These are phyloP conservation scores for Serripes groenlandicus DNA, from an alignment of 2,888 invertebrate species.

Conservation along the genomic window DNA sequence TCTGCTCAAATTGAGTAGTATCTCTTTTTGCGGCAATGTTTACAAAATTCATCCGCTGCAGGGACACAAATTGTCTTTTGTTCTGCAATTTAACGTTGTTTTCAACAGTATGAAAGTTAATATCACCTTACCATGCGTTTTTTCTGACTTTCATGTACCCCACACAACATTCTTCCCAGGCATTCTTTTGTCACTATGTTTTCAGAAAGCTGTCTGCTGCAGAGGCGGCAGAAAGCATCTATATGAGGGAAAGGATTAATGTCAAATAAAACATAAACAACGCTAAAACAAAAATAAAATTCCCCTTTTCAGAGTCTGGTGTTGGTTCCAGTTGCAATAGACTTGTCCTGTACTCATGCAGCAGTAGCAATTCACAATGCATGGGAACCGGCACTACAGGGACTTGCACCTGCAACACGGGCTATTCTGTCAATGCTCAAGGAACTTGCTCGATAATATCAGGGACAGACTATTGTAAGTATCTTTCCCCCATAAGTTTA, in stretches of 20 bases:
- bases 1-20: background rate
- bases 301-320: slow-evolving; percentile 34
- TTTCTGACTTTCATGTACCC: no score
- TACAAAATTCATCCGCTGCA: background rate
- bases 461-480: slow-evolving; percentile 4
- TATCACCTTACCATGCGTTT: no score
- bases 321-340: slow-evolving; percentile 30
- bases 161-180: no score
- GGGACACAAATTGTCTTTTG: no score
- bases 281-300: background rate
- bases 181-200: no score
- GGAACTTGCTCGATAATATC: background rate
- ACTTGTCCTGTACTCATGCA: slow-evolving; percentile 22
- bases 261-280: background rate
- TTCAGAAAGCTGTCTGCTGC: no score
- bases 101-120: no score
- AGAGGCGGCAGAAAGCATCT: no score
- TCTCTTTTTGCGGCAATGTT: background rate
- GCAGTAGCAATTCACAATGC: slow-evolving; percentile 26
- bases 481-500: no score
- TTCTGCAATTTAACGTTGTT: no score
- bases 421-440: slow-evolving; percentile 6
- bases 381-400: slow-evolving; percentile 20
- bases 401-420: slow-evolving; percentile 42
- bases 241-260: background rate